Conservation (phyloP, 2,797 vertebrate species). For the Sorex maritimensis region DNA sequence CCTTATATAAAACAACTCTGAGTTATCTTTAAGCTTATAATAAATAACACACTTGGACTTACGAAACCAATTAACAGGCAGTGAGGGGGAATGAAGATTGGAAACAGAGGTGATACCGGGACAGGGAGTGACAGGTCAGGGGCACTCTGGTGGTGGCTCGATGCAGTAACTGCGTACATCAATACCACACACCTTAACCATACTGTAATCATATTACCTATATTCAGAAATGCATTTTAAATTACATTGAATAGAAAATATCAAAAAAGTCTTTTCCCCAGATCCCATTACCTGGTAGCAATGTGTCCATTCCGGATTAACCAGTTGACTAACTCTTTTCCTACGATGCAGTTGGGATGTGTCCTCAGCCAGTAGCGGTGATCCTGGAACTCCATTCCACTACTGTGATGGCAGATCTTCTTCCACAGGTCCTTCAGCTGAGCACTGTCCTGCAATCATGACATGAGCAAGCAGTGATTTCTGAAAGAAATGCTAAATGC, state of each 20-base stretch:
- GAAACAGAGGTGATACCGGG: no score
- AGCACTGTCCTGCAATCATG: conserved; percentile 94
- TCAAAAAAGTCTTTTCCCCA: conserved; percentile 60
- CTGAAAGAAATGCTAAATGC: background rate
- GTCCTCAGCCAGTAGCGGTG: conserved; percentile 99
- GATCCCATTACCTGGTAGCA: conserved; percentile 94
- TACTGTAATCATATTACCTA: background rate
- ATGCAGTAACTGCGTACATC: no score
- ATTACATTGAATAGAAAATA: conserved; percentile 50
- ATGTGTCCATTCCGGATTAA: conserved; percentile 97
- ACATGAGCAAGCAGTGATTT: conserved; percentile 38
- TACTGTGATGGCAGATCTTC: conserved; percentile 98
- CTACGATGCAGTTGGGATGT: conserved; percentile 99
- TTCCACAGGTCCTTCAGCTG: conserved; percentile 99
- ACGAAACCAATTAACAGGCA: conserved; percentile 23
- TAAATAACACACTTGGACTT: no score
- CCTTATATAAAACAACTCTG: no score
- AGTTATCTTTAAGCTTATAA: no score
- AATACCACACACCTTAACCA: no score
- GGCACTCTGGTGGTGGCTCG: no score
- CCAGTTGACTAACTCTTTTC: conserved; percentile 99
- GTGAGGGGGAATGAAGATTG: background rate
- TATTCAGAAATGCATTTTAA: conserved; percentile 1
- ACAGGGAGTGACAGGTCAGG: no score
- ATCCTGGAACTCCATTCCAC: conserved; percentile 99